Percentiles rank a stretch among this genome's conserved stretches.
Evolutionary conservation across 92 coral and sea anemone genomes (phyloP).

Genomic region (Porites lobata): DNA sequence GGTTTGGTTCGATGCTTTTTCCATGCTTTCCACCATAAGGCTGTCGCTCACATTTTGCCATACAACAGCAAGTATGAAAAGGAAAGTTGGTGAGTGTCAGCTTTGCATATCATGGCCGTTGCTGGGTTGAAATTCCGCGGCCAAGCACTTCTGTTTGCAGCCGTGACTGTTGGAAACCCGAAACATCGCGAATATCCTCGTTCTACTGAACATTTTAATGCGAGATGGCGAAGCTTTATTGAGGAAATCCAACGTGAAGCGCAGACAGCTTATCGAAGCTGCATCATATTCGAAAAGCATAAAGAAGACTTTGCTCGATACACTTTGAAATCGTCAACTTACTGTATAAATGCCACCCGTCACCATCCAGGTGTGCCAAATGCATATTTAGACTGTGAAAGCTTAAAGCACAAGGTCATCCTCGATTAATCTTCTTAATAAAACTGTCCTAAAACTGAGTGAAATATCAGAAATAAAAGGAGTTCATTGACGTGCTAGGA

Average conservation of each 20-base stretch:
- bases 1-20: neutral
- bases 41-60: conserved; percentile 33
- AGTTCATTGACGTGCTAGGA: too few relatives aligned
- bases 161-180: conserved; percentile 34
- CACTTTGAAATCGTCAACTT: neutral
- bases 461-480: too few relatives aligned
- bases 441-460: too few relatives aligned
- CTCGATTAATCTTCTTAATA: too few relatives aligned
- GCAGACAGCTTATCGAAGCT: neutral
- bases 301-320: neutral
- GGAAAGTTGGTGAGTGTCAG: conserved; percentile 54
- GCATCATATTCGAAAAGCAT: neutral
- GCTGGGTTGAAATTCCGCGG: conserved; percentile 57
- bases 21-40: neutral
- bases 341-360: neutral
- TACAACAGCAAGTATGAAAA: conserved; percentile 38
- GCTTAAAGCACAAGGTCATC: too few relatives aligned
- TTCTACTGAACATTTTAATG: neutral
- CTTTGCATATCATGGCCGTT: neutral
- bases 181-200: conserved; percentile 46
- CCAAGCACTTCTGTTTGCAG: conserved; percentile 55
- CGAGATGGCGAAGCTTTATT: neutral
- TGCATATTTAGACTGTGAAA: too few relatives aligned
- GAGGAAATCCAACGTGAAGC: neutral
- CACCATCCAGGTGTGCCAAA: too few relatives aligned